Percentiles rank a stretch among this genome's conserved stretches.
Conservation (phyloP, 1,140 invertebrate species). For the Bombus vancouverensis region DNA sequence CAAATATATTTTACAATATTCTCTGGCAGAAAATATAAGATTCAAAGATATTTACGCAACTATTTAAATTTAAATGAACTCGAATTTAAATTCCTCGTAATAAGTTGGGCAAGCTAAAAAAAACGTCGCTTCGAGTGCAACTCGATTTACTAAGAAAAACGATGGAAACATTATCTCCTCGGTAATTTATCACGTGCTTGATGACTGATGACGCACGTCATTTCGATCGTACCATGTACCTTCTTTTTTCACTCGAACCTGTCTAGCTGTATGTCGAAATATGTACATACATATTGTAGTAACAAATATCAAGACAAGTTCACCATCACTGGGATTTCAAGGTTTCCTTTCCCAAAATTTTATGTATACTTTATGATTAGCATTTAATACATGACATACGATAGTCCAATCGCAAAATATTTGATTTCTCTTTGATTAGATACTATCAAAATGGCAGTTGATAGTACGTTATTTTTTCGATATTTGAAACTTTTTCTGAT, state of each 20-base stretch:
- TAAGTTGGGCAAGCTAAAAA: neutral
- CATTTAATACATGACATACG: too few species aligned
- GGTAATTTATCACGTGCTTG: conserved; percentile 23
- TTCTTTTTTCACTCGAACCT: neutral
- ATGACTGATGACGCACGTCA: conserved; percentile 33
- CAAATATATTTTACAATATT: neutral
- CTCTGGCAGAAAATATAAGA: neutral
- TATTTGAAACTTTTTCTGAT: too few species aligned
- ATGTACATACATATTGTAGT: neutral
- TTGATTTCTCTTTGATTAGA: too few species aligned
- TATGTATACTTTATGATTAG: neutral
- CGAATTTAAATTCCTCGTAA: neutral
- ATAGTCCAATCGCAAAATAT: too few species aligned
- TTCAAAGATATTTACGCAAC: neutral
- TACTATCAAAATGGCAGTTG: too few species aligned
- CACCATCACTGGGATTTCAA: neutral
- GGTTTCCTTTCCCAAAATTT: neutral
- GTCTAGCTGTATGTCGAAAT: neutral
- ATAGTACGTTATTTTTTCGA: too few species aligned
- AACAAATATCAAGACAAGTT: neutral
- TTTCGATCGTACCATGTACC: conserved; percentile 4
- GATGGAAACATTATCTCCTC: conserved; percentile 9
- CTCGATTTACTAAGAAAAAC: conserved; percentile 13
- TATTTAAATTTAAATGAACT: neutral
- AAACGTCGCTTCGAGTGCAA: neutral